Evolutionary conservation across 2,113 vertebrate species (phyloP), one percentile per base, ranked within the genome.

Genomic region (Antigone vipio): DNA sequence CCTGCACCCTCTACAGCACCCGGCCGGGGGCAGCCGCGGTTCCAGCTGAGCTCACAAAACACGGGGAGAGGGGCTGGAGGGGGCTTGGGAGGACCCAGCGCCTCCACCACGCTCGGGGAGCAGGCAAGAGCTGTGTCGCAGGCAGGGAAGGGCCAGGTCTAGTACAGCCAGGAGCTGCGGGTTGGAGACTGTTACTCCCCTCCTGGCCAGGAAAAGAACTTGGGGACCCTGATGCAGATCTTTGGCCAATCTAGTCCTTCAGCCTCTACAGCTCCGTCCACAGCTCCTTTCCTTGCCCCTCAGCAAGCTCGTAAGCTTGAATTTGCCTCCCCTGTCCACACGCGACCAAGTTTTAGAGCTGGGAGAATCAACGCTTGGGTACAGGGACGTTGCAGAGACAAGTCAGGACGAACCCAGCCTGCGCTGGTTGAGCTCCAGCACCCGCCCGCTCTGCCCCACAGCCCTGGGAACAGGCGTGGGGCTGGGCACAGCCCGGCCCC

Each of bases 21-120:
- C 8, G 3, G 26, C 29, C 2, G 0, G 10, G 63, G 32, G 15
- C 27, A 9, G 44, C 15, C 0, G 1, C 0, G 1, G 40, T 11
- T 77, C 59, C 53, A 81, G 67, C 76, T 74, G 69, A 44, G 29
- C 68, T 60, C 59, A 13, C 45, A 24, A 6, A 44, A 47, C 14
- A 3, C 15, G 5, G 5, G 13, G 35, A 71, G 69, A 74, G n/a
- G 40, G n/a, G 63, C 40, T 4, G 3, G 35, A 83, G 30, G 47
- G 76, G 23, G 85, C 34, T 24, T 2, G 8, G 58, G 35, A 53
- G 20, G 12, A 18, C 38, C 20, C 83, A 44, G 66, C 69, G 56
- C 24, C 53, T 21, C n/a, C 5, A 7, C 9, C 19, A 2, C 5
- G 14, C 44, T 19, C 7, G 2, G 18, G 15, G 17, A 47, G 56